Conservation (phyloP, 2,888 invertebrate genomes). For the Megalurothrips usitatus region DNA sequence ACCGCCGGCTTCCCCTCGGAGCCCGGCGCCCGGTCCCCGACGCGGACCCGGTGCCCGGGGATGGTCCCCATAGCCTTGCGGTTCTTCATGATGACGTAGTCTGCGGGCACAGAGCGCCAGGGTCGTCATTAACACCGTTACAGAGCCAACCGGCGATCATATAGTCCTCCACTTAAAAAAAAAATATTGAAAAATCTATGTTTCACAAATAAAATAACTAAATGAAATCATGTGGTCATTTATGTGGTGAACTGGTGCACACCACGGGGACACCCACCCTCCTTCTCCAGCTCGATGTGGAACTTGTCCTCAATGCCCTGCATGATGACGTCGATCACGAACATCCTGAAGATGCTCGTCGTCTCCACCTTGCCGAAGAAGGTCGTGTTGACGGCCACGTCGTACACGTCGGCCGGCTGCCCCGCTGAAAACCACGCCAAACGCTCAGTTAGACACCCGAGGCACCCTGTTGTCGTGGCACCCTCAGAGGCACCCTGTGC, state of each 20-base stretch:
- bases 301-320: slow-evolving; percentile 78
- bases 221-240: not conserved
- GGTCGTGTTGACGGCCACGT: slow-evolving; percentile 74
- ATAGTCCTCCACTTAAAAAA: too few relatives aligned
- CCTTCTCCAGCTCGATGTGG: slow-evolving; percentile 61
- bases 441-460: not conserved
- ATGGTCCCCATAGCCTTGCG: slow-evolving; percentile 67
- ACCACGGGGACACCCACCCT: slow-evolving; percentile 42
- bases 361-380: slow-evolving; percentile 72
- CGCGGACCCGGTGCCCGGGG: slow-evolving; percentile 68
- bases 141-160: too few relatives aligned
- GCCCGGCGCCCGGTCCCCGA: slow-evolving; percentile 52
- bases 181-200: too few relatives aligned
- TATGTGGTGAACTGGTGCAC: slow-evolving; percentile 22
- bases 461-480: too few relatives aligned
- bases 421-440: slow-evolving; percentile 51
- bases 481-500: too few relatives aligned
- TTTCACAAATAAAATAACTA: not conserved
- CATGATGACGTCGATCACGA: slow-evolving; percentile 72
- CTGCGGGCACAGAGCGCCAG: slow-evolving; percentile 41
- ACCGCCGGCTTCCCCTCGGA: slow-evolving; percentile 43
- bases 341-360: slow-evolving; percentile 67
- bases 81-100: slow-evolving; percentile 65
- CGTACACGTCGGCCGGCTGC: slow-evolving; percentile 67
- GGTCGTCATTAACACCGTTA: too few relatives aligned